Conservation (phyloP, 2,797 vertebrate genomes). For the Hippopotamyrus pictus region DNA sequence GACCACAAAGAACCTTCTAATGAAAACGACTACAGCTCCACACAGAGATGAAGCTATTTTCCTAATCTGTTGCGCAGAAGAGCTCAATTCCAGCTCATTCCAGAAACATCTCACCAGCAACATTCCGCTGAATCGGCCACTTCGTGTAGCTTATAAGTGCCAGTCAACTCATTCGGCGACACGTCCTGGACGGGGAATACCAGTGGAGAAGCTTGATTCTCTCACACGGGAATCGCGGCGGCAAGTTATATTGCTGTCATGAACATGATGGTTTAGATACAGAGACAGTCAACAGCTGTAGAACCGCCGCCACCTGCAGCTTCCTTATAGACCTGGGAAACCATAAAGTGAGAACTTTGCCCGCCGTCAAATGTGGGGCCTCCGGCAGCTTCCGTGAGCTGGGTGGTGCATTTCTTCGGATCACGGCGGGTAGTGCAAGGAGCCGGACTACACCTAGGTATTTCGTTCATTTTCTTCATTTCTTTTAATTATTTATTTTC, state of each 20-base stretch:
- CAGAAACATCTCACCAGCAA: not conserved
- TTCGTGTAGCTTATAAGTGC: not conserved
- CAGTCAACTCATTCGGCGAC: not conserved
- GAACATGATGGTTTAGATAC: not conserved
- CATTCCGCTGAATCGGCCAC: not conserved
- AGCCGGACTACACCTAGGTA: not conserved
- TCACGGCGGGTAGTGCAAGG: not conserved
- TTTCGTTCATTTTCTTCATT: not conserved
- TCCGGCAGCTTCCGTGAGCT: not conserved
- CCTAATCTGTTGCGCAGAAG: not conserved
- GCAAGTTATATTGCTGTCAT: not conserved
- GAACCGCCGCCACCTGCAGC: not conserved
- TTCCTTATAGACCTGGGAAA: not conserved
- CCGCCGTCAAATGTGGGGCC: not conserved
- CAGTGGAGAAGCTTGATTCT: not conserved
- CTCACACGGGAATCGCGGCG: not conserved
- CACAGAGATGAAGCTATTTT: not conserved
- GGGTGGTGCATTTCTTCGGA: not conserved
- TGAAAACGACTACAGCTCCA: not conserved
- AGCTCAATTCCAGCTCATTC: not conserved
- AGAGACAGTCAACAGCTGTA: not conserved
- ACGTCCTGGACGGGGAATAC: not conserved
- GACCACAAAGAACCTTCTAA: not conserved
- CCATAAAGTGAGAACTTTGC: constrained; percentile 2
- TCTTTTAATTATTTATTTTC: not conserved